Conservation (phyloP, 2,888 invertebrate genomes). For the Encarsia formosa region DNA sequence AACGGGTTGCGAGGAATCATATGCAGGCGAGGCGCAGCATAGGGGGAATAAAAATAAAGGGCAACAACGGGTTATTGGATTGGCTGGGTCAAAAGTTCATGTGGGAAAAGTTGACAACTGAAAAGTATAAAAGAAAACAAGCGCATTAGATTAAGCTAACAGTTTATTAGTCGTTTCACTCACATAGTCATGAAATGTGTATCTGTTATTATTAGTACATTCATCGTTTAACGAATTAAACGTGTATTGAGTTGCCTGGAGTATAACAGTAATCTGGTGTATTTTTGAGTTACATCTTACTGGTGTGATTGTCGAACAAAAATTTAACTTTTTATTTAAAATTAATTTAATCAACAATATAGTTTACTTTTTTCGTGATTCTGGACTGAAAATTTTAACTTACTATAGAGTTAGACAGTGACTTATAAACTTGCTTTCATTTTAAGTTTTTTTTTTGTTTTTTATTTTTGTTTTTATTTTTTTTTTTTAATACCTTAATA, state of each 20-base stretch:
- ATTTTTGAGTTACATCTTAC: too few relatives aligned
- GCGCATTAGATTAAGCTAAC: conserved; percentile 37
- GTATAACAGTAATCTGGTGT: too few relatives aligned
- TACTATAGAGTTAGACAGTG: conserved; percentile 6
- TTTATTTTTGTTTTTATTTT: conserved; percentile 2
- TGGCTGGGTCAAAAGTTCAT: too few relatives aligned
- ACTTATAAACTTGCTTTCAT: conserved; percentile 17
- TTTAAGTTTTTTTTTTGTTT: not conserved
- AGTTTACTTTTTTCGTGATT: not conserved
- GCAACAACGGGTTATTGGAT: too few relatives aligned
- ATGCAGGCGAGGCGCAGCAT: too few relatives aligned
- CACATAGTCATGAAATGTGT: conserved; percentile 29
- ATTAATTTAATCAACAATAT: not conserved
- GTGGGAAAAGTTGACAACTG: not conserved
- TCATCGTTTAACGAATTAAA: too few relatives aligned
- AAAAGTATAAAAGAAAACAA: conserved; percentile 1
- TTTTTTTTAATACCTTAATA: not conserved
- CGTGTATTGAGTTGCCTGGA: too few relatives aligned
- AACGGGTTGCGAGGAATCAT: too few relatives aligned
- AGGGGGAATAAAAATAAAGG: too few relatives aligned
- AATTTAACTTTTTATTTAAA: not conserved
- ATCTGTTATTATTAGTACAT: too few relatives aligned
- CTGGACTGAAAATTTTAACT: conserved; percentile 6
- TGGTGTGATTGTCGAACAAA: too few relatives aligned
- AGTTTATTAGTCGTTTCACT: conserved; percentile 42